Conservation (phyloP, 2,888 invertebrate species). For the Alcis repandata region DNA sequence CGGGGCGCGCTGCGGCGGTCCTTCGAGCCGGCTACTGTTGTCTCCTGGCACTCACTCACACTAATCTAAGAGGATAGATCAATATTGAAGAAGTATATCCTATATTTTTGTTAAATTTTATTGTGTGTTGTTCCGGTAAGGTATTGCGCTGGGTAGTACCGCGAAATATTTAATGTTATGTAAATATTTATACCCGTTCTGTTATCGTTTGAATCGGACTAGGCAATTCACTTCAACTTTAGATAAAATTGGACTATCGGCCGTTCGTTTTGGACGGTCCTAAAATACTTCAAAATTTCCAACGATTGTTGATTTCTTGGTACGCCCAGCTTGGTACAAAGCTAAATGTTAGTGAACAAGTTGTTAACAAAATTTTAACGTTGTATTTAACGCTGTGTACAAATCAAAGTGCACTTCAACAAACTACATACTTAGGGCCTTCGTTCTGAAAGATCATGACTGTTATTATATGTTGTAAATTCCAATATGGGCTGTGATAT, state of each 20-base stretch:
- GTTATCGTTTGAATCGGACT: slow-evolving; percentile 40
- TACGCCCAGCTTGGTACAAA: slow-evolving; percentile 65
- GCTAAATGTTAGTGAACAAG: slow-evolving; percentile 75
- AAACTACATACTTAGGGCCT: slow-evolving; percentile 78
- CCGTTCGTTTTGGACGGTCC: slow-evolving; percentile 11
- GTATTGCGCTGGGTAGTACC: slow-evolving; percentile 74
- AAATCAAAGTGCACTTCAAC: slow-evolving; percentile 86
- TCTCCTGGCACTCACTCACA: slow-evolving; percentile 75
- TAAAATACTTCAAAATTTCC: slow-evolving; percentile 22
- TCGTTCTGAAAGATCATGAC: slow-evolving; percentile 77
- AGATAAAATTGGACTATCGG: slow-evolving; percentile 32
- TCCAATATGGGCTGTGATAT: slow-evolving; percentile 94
- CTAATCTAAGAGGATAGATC: slow-evolving; percentile 79
- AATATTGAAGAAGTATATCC: slow-evolving; percentile 78
- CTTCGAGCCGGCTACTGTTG: slow-evolving; percentile 67
- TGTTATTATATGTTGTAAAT: slow-evolving; percentile 87
- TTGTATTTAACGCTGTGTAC: slow-evolving; percentile 85
- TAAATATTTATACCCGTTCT: slow-evolving; percentile 46
- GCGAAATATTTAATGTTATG: slow-evolving; percentile 52
- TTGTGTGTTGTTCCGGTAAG: slow-evolving; percentile 78
- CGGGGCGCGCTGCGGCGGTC: slow-evolving; percentile 6
- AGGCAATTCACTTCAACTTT: slow-evolving; percentile 39
- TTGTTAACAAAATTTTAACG: slow-evolving; percentile 80
- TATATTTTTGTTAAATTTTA: slow-evolving; percentile 86
- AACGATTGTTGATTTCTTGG: slow-evolving; percentile 39